Percentiles rank a stretch among this genome's conserved stretches.
phyloP scores from a whole-genome alignment of 1,140 invertebrate genomes.

The Heliothis subflexa region DNA sequence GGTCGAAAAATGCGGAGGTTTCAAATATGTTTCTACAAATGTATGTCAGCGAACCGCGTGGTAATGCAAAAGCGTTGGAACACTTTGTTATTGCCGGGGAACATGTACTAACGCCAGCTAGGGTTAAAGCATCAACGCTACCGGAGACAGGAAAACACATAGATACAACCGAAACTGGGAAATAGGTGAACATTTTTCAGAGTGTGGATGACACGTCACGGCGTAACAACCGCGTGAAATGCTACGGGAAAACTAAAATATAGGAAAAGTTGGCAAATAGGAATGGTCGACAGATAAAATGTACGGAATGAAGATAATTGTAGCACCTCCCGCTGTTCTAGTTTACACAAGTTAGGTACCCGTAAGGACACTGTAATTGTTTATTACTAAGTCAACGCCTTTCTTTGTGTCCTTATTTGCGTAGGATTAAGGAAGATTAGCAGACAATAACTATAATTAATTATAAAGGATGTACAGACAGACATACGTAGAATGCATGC shows the following conservation, averaged over 20 bases:
- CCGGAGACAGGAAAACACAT: background rate
- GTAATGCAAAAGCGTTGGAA: background rate
- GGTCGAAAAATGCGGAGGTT: background rate
- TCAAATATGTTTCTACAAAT: slow-evolving; percentile 5
- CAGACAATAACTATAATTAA: too few relatives aligned
- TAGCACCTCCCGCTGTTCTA: too few relatives aligned
- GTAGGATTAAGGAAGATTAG: too few relatives aligned
- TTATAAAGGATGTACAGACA: too few relatives aligned
- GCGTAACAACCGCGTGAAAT: background rate
- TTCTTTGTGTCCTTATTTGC: too few relatives aligned
- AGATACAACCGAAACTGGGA: background rate
- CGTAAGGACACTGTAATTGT: too few relatives aligned
- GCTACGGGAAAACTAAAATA: background rate
- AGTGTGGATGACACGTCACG: background rate
- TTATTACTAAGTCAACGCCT: too few relatives aligned
- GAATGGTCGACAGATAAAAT: too few relatives aligned
- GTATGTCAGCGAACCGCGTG: background rate
- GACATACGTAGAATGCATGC: too few relatives aligned
- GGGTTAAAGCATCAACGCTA: slow-evolving; percentile 7
- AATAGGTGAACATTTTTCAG: background rate
- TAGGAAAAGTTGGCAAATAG: background rate
- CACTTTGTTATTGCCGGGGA: slow-evolving; percentile 1
- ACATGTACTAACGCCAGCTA: background rate
- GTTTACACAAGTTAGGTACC: too few relatives aligned
- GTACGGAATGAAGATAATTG: too few relatives aligned